phyloP scores from a whole-genome alignment of 2,797 vertebrate species.

The Syndactyla subalaris region DNA sequence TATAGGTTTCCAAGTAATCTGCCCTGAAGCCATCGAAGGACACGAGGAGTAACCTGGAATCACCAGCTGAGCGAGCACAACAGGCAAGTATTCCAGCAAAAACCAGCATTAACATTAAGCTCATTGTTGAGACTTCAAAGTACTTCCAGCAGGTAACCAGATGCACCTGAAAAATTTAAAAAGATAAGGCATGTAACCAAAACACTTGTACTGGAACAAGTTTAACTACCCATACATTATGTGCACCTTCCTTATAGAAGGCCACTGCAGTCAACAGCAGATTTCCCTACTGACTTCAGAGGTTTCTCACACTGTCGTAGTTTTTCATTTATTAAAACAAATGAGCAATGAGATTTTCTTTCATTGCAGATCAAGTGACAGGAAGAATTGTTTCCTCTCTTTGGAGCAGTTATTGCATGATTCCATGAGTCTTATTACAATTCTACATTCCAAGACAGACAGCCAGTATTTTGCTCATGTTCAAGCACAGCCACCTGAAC shows the following conservation, averaged over 20 bases:
- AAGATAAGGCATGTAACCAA: neutral
- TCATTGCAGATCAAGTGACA: neutral
- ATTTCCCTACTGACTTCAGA: neutral
- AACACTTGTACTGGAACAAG: neutral
- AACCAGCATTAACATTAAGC: neutral
- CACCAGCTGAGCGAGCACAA: conserved; percentile 12
- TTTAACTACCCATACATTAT: neutral
- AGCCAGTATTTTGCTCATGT: neutral
- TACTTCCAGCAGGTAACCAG: neutral
- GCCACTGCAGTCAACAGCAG: neutral
- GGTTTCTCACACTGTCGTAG: neutral
- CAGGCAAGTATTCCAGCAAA: conserved; percentile 49
- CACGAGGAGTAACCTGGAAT: conserved; percentile 84
- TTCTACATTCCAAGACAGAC: neutral
- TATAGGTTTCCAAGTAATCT: conserved; percentile 89
- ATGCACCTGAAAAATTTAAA: conserved; percentile 56
- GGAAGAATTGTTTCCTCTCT: neutral
- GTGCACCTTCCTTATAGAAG: neutral
- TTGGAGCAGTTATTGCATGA: neutral
- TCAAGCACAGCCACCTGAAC: neutral
- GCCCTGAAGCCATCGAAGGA: conserved; percentile 97
- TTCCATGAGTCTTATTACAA: neutral
- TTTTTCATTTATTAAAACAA: neutral
- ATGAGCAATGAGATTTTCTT: neutral
- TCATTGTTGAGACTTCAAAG: conserved; percentile 51